phyloP scores from a whole-genome alignment of 2,888 invertebrate genomes.

The Oligia fasciuncula region DNA sequence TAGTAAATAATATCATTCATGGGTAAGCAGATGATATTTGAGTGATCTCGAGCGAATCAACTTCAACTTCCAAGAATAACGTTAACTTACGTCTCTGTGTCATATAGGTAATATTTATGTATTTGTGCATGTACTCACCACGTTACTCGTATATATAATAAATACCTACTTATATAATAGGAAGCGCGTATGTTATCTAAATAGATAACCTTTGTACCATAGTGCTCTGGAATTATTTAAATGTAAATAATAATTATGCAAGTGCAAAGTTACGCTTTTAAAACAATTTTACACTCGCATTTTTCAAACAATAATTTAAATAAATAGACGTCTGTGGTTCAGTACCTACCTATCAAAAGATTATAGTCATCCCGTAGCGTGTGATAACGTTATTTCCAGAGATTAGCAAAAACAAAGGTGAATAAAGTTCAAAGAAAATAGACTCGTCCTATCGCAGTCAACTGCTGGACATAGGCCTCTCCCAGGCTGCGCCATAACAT shows the following conservation, averaged over 20 bases:
- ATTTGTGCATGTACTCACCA: constrained; percentile 1
- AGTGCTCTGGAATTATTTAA: constrained; percentile 54
- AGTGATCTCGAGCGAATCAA: constrained; percentile 19
- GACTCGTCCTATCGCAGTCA: no score
- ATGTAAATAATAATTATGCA: constrained; percentile 49
- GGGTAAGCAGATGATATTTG: constrained; percentile 21
- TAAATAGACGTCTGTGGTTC: constrained; percentile 7
- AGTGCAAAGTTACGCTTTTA: constrained; percentile 50
- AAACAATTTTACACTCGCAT: not conserved
- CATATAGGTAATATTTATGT: constrained; percentile 11
- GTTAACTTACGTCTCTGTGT: constrained; percentile 1
- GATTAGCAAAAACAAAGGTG: not conserved
- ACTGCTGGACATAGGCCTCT: no score
- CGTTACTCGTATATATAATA: constrained; percentile 45
- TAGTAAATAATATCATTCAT: constrained; percentile 53
- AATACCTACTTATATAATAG: not conserved
- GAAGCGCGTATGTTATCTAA: constrained; percentile 57
- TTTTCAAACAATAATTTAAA: constrained; percentile 1
- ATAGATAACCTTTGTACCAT: constrained; percentile 60
- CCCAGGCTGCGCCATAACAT: no score
- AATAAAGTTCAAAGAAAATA: not conserved
- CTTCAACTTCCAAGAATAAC: constrained; percentile 12
- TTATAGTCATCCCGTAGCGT: not conserved
- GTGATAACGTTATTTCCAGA: not conserved
- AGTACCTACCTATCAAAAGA: not conserved